A percentile compares a stretch with the other conserved stretches of the same genome.
Conservation (phyloP, 1,140 invertebrate genomes). For the Phocides pigmalion region DNA sequence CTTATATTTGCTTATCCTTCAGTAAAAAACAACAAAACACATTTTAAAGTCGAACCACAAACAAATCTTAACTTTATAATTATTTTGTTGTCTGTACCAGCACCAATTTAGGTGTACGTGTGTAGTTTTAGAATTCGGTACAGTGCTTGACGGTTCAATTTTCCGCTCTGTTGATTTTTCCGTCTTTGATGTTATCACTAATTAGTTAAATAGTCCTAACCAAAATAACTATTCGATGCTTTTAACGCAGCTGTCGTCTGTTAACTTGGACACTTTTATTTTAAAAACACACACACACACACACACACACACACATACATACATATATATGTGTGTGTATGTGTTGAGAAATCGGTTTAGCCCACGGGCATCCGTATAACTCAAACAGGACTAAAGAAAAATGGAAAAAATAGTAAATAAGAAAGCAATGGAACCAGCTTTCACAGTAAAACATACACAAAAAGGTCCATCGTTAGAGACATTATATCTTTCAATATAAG, state of each 20-base stretch:
- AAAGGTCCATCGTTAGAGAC: no score
- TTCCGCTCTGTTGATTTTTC: slow-evolving; percentile 14
- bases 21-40: no score
- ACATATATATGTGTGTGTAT: no score
- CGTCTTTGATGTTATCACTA: slow-evolving; percentile 28
- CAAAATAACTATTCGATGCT: slow-evolving; percentile 13
- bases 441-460: no score
- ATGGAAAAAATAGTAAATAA: no score
- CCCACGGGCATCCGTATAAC: no score
- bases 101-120: not conserved
- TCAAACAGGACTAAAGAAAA: no score
- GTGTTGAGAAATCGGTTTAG: no score
- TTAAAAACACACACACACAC: not conserved
- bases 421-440: no score
- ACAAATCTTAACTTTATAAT: not conserved
- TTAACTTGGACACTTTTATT: not conserved
- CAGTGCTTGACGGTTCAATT: slow-evolving; percentile 20
- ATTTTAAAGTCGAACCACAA: no score
- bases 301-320: no score
- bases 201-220: slow-evolving; percentile 27
- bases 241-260: slow-evolving; percentile 3
- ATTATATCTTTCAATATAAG: not conserved
- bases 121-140: slow-evolving; percentile 15
- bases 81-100: not conserved
- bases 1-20: no score